Conservation (phyloP, 2,797 vertebrate genomes). For the Dendrocincla fuliginosa region DNA sequence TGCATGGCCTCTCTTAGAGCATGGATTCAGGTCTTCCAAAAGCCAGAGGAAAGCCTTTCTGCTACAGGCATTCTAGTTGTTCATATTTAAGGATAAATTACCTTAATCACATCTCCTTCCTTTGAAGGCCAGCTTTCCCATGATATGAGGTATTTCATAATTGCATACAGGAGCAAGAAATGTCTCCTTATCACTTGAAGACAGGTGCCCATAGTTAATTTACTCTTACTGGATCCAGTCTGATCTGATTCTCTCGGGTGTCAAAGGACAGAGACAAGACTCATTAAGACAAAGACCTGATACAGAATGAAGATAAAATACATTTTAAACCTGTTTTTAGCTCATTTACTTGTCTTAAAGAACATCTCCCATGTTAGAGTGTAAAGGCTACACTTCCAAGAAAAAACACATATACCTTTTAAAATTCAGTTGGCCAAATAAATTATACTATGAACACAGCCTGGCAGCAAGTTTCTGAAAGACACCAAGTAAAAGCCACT, state of each 20-base stretch:
- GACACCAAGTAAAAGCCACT: not conserved
- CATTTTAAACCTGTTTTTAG: not conserved
- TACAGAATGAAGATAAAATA: not conserved
- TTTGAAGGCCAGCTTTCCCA: not conserved
- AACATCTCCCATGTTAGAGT: not conserved
- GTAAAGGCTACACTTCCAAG: not conserved
- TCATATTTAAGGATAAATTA: not conserved
- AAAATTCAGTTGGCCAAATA: not conserved
- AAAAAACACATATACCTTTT: not conserved
- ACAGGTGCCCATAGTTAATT: not conserved
- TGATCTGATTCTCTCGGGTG: not conserved
- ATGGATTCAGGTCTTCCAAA: not conserved
- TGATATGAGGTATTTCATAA: not conserved
- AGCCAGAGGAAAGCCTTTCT: not conserved
- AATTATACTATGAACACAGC: not conserved
- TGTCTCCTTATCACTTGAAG: not conserved
- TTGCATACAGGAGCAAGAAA: not conserved
- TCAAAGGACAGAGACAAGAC: not conserved
- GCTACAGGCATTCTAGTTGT: not conserved
- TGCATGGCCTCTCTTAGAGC: not conserved
- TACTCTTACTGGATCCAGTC: not conserved
- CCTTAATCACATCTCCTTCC: not conserved
- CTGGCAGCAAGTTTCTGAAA: not conserved
- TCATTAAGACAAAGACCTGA: not conserved
- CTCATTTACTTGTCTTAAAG: not conserved